Evolutionary conservation across 2,113 vertebrate genomes (phyloP), one percentile per base, ranked within the genome.

Genomic region (Malaclemys terrapin): DNA sequence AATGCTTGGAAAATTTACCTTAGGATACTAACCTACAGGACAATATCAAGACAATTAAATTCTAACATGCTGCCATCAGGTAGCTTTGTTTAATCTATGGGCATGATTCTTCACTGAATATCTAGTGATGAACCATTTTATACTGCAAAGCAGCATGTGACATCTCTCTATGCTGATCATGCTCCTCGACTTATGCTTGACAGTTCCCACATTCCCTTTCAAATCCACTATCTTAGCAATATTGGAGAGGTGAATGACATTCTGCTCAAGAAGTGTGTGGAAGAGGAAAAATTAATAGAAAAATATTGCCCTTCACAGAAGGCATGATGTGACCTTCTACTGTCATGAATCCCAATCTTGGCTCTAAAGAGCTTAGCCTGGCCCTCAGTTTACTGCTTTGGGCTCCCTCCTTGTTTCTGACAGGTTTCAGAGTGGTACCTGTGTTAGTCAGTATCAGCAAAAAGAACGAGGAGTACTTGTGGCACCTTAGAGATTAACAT

Each of bases 1-100:
- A 94, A 93, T 95, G 94, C 89, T 96, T 50, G 22, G 93, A 93
- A 89, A 94, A 96, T 94, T 96, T 80, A 89, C 89, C 80, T 88
- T 93, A 82, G 94, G 81, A 80, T 96, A 52, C 85, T 94, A 91
- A 82, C 53, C 81, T 91, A 54, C 2, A 72, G 49, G 29, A 47
- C 86, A 94, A 8, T 59, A 95, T 81, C 53, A 78, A 0, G 8
- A 79, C 88, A 90, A 95, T 56, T 93, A 91, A 96, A n/a, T 72
- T 85, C 79, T 90, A 92, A 93, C 69, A 54, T 80, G 91, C 85
- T 69, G 96, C 85, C 89, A 92, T 53, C 54, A 95, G 93, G 85
- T 59, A 90, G 24, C 31, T 31, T 20, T 92, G 54, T 88, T 92
- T 93, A 93, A 93, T 95, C 50, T 45, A 62, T 3, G 6, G 35